These are phyloP conservation scores for Tragelaphus imberbis DNA, from an alignment of 2,113 vertebrate species.

Conservation along the genomic window DNA sequence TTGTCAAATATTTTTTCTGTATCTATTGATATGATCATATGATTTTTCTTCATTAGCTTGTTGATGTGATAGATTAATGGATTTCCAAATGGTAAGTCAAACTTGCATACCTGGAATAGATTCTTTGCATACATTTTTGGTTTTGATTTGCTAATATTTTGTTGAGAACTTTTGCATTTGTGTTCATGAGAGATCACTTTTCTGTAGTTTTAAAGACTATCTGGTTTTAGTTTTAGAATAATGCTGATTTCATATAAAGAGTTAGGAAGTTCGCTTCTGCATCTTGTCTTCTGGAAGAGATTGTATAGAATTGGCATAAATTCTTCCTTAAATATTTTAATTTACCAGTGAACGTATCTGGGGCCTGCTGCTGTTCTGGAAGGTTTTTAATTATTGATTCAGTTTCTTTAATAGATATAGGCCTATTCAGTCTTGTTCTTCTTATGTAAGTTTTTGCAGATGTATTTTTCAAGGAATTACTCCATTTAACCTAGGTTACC, in stretches of 20 bases:
- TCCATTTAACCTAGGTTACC: neutral
- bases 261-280: neutral
- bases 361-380: neutral
- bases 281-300: neutral
- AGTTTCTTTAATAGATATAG: neutral
- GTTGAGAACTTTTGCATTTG: neutral
- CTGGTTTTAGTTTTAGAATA: neutral
- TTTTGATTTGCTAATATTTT: neutral
- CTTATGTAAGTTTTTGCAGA: neutral
- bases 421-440: neutral
- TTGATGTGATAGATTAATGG: neutral
- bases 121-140: neutral
- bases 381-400: neutral
- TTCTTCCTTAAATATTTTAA: neutral
- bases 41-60: neutral
- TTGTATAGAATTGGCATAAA: neutral
- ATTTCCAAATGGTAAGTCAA: neutral
- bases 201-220: neutral
- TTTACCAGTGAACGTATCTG: neutral
- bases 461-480: neutral
- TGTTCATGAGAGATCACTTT: neutral
- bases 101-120: neutral
- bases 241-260: neutral
- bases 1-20: neutral
- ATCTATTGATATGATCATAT: neutral